A percentile compares a stretch with the other conserved stretches of the same genome.
These are phyloP conservation scores for Aselliscus stoliczkanus DNA, from an alignment of 2,797 vertebrate species.

Conservation along the genomic window DNA sequence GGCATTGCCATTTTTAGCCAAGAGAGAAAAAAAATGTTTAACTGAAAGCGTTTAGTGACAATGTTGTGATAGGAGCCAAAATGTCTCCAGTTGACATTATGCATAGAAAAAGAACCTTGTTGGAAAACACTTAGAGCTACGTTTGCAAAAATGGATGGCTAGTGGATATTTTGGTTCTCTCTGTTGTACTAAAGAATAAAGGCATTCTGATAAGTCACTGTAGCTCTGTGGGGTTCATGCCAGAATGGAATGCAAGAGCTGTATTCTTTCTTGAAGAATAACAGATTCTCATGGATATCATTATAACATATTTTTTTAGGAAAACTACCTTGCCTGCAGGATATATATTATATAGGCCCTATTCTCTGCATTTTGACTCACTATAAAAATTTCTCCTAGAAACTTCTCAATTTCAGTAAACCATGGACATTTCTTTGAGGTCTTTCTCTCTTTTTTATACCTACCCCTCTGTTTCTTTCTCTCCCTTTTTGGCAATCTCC, in stretches of 20 bases:
- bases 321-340: background rate
- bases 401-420: background rate
- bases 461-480: background rate
- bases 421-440: background rate
- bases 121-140: slow-evolving; percentile 27
- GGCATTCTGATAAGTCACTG: background rate
- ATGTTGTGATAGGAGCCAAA: slow-evolving; percentile 51
- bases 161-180: background rate
- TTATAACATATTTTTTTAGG: background rate
- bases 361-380: background rate
- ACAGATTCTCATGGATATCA: background rate
- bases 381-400: background rate
- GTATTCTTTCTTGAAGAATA: background rate
- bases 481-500: background rate
- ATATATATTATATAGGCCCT: background rate
- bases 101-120: slow-evolving; percentile 5
- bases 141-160: slow-evolving; percentile 44
- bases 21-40: slow-evolving; percentile 28
- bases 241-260: background rate
- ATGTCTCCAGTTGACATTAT: slow-evolving; percentile 36
- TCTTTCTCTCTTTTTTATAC: background rate
- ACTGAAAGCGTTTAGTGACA: slow-evolving; percentile 49
- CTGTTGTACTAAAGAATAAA: slow-evolving; percentile 19
- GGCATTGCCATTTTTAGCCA: slow-evolving; percentile 22
- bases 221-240: background rate